Percentiles rank a stretch among this genome's conserved stretches.
Evolutionary conservation across 2,797 vertebrate species (phyloP).

Genomic region (Acanthurus leucopareius): DNA sequence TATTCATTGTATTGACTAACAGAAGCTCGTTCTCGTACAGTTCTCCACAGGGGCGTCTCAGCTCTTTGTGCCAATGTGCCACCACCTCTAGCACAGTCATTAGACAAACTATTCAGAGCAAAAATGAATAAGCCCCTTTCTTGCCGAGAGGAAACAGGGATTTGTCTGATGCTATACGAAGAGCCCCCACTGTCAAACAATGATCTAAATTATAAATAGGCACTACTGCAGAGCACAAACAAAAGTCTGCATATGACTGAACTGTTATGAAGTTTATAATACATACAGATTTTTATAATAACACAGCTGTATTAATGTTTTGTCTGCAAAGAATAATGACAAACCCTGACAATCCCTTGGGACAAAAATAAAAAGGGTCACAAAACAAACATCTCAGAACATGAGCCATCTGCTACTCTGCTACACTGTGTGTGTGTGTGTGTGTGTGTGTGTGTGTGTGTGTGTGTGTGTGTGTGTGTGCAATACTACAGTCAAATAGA

Average conservation of each 20-base stretch:
- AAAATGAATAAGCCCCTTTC: slow-evolving; percentile 54
- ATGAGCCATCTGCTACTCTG: neutral
- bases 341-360: slow-evolving; percentile 7
- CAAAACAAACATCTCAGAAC: neutral
- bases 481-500: slow-evolving; percentile 45
- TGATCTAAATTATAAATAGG: slow-evolving; percentile 26
- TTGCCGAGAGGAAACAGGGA: slow-evolving; percentile 37
- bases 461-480: neutral
- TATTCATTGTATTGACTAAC: slow-evolving; percentile 53
- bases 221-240: neutral
- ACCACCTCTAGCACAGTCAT: slow-evolving; percentile 45
- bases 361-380: neutral
- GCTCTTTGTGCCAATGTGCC: slow-evolving; percentile 47
- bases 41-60: slow-evolving; percentile 32
- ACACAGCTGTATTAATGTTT: neutral
- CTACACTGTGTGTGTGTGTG: neutral
- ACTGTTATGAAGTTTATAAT: neutral
- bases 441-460: neutral
- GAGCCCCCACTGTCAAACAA: slow-evolving; percentile 27
- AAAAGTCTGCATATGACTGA: slow-evolving; percentile 19
- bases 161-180: slow-evolving; percentile 38
- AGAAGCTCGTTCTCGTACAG: slow-evolving; percentile 22
- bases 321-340: neutral
- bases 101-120: slow-evolving; percentile 54
- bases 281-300: neutral